Conservation (phyloP, 1,140 invertebrate species). For the Thaumetopoea pityocampa region DNA sequence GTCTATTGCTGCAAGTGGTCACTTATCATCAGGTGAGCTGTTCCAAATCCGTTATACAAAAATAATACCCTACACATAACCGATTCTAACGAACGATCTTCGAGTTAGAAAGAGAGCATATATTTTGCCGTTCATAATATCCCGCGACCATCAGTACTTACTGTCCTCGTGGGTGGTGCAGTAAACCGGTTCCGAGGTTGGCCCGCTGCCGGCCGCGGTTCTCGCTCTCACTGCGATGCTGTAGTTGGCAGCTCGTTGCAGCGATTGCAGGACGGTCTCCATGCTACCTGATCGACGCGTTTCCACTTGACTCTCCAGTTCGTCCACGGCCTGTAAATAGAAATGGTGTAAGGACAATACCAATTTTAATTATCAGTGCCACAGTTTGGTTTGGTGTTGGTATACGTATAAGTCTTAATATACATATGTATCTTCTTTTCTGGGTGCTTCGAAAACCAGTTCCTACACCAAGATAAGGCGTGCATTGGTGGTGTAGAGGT, state of each 20-base stretch:
- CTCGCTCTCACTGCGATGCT: slow-evolving; percentile 88
- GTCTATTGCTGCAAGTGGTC: too few species aligned
- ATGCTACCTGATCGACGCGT: slow-evolving; percentile 64
- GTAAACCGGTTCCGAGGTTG: slow-evolving; percentile 81
- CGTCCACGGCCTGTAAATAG: slow-evolving; percentile 33
- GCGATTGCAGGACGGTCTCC: slow-evolving; percentile 82
- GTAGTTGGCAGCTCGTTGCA: slow-evolving; percentile 87
- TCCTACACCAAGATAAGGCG: too few species aligned
- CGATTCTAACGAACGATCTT: too few species aligned
- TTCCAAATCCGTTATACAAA: too few species aligned
- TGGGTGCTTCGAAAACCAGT: too few species aligned
- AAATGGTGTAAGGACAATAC: too few species aligned
- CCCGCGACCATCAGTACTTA: slow-evolving; percentile 32
- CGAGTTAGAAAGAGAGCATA: slow-evolving; percentile 4
- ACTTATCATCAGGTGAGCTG: too few species aligned
- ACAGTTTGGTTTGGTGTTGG: not conserved
- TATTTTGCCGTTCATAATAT: not conserved
- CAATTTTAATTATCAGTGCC: too few species aligned
- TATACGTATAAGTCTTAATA: too few species aligned
- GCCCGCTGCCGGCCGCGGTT: slow-evolving; percentile 88
- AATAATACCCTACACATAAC: too few species aligned
- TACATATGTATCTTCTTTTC: too few species aligned
- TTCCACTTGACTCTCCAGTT: slow-evolving; percentile 37
- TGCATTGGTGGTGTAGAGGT: too few species aligned
- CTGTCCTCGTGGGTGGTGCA: slow-evolving; percentile 89